Evolutionary conservation across 2,888 invertebrate species (phyloP), one percentile per base, ranked within the genome.

Genomic region (Scaptomyza flava): DNA sequence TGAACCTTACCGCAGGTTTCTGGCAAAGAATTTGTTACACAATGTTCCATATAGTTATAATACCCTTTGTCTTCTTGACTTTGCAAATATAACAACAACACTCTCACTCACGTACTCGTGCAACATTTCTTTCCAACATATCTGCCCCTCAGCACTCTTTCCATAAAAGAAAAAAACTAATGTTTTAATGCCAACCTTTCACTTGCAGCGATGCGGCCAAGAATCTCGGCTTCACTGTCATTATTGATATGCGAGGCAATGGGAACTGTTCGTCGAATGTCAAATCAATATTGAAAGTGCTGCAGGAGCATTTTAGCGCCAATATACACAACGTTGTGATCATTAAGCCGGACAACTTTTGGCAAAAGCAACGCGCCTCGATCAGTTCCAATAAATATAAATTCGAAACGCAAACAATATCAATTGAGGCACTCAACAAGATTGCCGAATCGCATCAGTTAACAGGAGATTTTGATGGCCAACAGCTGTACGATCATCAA

Each of bases 331-430:
- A 96, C 92, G 98, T 98, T 83, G 97, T 97, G 91, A 98, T 99
- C 91, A 98, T 99, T 87, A 99, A 99, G 93, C 98, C 99, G 81
- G 99, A 99, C 91, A 99, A 98, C 92, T 99, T 99, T 94, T 99
- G 99, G 99, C 99, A 99, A 93, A 99, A 99, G 93, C 99, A 99
- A 93, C 96, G 98, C 91, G 98, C 98, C 85, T 98, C 98, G 79
- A 95, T 99, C 90, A 98, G 98, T 90, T 97, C 98, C 93, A 97
- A 98, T 93, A 99, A 99, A 94, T 99, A 98, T 94, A 98, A 98
- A 93, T 99, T 99, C 93, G 99, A 99, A 96, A 98, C 99, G 89
- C 97, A 96, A 91, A 96, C 99, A 94, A 97, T 99, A 92, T 98
- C 98, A 90, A 94, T 98, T 92, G 99, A 99, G 93, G 96, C 97